Evolutionary conservation across 2,113 vertebrate genomes (phyloP), one percentile per base, ranked within the genome.

Genomic region (Piprites chloris): DNA sequence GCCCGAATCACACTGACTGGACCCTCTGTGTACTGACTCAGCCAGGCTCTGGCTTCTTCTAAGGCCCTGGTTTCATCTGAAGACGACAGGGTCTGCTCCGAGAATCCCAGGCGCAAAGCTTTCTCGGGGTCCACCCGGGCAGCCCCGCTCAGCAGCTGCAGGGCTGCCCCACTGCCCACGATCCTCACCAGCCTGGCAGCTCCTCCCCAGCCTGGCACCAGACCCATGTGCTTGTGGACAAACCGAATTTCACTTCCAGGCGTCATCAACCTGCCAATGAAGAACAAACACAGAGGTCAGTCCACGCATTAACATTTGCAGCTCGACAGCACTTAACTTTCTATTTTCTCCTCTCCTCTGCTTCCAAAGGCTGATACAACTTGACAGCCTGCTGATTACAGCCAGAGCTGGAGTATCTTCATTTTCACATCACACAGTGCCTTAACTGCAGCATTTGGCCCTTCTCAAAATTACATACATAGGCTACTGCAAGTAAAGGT

Each of bases 161-260:
- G 97, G 23, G 99, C 98, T 12, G 98, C 96, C 83, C 96, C 94
- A 59, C 98, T 97, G 88, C 99, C 99, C 2, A 99, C 92, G 1
- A 99, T 95, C 33, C 85, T 95, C 89, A 98, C 98, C 20, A 99
- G 98, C 84, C 99, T 97, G 1, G 98, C 96, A 3, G 98, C 97
- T 24, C 99, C 99, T 4, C 99, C 99, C 99, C 99, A 99, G 86
- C 99, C 99, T 8, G 99, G 99, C 58, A 99, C 98, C 96, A 99
- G 97, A 9, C 99, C 99, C 99, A 99, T 99, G 66, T 98, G 98
- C 97, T 99, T 99, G 75, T 99, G 99, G 81, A 99, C 99, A 95
- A 99, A 99, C 77, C 99, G 98, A 95, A 99, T 99, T 83, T 99
- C 98, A 53, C 99, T 99, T 59, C 96, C 98, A 11, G 97, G 80